phyloP scores from a whole-genome alignment of 2,888 invertebrate genomes.

The Chymomyza caudatula region DNA sequence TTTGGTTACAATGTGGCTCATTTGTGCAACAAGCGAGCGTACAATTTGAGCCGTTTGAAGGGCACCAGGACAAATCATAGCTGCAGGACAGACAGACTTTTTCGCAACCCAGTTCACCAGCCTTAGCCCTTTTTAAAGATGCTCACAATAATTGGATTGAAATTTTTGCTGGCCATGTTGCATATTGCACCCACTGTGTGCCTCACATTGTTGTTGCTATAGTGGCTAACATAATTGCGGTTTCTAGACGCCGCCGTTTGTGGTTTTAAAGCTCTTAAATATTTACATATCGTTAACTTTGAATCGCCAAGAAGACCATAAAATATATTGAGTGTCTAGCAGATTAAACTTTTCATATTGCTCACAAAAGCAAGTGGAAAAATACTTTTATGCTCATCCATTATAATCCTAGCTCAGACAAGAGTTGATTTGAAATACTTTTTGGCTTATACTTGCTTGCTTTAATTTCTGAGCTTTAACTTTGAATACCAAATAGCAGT shows the following conservation, averaged over 20 bases:
- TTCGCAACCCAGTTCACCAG: background rate
- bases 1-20: constrained; percentile 59
- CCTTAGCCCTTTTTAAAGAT: constrained; percentile 14
- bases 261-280: constrained; percentile 55
- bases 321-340: constrained; percentile 40
- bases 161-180: constrained; percentile 5
- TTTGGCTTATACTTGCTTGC: background rate
- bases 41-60: constrained; percentile 47
- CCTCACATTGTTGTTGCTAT: background rate
- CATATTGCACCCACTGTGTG: constrained; percentile 1
- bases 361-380: background rate
- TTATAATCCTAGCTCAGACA: background rate
- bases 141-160: constrained; percentile 32
- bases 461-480: constrained; percentile 2
- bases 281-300: constrained; percentile 72
- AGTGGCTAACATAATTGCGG: constrained; percentile 57
- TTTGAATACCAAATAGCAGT: constrained; percentile 9
- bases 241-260: constrained; percentile 25
- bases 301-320: constrained; percentile 46
- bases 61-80: constrained; percentile 53
- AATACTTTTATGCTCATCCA: background rate
- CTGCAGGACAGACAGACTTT: constrained; percentile 38
- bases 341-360: constrained; percentile 11
- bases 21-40: constrained; percentile 56
- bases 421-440: background rate